These are phyloP conservation scores for Struthio camelus DNA, from an alignment of 2,113 vertebrate genomes.

Conservation along the genomic window DNA sequence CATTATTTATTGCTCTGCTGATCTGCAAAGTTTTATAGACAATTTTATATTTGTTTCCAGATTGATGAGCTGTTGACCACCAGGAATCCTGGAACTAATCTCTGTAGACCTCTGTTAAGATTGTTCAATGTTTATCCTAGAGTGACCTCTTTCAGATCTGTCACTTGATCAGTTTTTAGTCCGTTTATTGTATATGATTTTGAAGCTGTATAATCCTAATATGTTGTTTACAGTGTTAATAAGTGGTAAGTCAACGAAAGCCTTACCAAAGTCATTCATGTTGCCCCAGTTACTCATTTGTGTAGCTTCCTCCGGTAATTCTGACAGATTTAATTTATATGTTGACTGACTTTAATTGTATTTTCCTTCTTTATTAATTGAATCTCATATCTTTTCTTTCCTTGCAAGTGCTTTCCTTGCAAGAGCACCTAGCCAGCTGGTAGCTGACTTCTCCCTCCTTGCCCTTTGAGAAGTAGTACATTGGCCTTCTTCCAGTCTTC, in stretches of 20 bases:
- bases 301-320: neutral
- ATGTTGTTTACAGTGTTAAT: neutral
- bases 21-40: neutral
- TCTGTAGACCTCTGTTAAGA: neutral
- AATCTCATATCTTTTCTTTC: no score
- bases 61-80: neutral
- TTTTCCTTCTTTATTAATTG: no score
- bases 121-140: neutral
- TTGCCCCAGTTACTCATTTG: neutral
- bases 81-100: neutral
- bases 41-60: neutral
- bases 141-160: neutral
- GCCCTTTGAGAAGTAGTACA: neutral
- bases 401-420: no score
- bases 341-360: no score
- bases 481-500: neutral
- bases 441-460: fast-evolving
- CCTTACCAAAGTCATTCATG: neutral
- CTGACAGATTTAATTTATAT: no score
- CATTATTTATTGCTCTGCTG: neutral
- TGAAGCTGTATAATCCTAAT: neutral
- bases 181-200: neutral
- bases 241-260: neutral
- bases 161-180: neutral
- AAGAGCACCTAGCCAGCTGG: no score